Conservation (phyloP, 2,797 vertebrate genomes). For the Sphaeramia orbicularis region DNA sequence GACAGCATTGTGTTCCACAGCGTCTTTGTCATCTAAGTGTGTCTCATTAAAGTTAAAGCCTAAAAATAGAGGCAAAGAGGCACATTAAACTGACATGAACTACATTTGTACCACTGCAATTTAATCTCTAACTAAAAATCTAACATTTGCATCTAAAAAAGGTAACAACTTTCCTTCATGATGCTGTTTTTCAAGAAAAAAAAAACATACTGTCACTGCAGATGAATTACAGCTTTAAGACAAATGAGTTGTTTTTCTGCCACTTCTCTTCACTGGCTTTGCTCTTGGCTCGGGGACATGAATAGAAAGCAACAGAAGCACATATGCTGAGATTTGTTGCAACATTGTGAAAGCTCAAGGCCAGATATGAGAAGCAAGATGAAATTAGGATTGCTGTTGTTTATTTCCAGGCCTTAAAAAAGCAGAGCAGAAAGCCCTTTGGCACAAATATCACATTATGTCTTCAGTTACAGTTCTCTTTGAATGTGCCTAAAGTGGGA, state of each 20-base stretch:
- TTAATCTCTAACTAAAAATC: no score
- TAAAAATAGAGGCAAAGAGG: not conserved
- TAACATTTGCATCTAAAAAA: not conserved
- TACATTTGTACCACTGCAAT: no score
- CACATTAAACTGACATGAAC: not conserved
- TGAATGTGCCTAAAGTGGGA: constrained; percentile 32
- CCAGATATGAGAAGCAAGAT: constrained; percentile 26
- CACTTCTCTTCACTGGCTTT: constrained; percentile 13
- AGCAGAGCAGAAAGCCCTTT: constrained; percentile 34
- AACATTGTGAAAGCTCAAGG: constrained; percentile 45
- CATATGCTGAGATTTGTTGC: constrained; percentile 45
- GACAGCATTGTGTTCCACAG: not conserved
- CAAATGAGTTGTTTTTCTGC: not conserved
- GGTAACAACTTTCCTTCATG: not conserved
- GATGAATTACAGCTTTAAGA: constrained; percentile 9
- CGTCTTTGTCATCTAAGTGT: not conserved
- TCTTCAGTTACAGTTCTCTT: constrained; percentile 38
- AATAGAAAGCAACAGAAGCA: constrained; percentile 12
- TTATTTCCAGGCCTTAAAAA: constrained; percentile 43
- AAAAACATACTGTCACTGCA: not conserved
- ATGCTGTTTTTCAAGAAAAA: not conserved
- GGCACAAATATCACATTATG: constrained; percentile 36
- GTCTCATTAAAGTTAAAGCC: not conserved
- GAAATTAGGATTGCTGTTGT: constrained; percentile 54
- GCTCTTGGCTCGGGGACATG: constrained; percentile 1